Evolutionary conservation across 1,140 invertebrate species (phyloP).

Genomic region (Apocrypta bakeri): DNA sequence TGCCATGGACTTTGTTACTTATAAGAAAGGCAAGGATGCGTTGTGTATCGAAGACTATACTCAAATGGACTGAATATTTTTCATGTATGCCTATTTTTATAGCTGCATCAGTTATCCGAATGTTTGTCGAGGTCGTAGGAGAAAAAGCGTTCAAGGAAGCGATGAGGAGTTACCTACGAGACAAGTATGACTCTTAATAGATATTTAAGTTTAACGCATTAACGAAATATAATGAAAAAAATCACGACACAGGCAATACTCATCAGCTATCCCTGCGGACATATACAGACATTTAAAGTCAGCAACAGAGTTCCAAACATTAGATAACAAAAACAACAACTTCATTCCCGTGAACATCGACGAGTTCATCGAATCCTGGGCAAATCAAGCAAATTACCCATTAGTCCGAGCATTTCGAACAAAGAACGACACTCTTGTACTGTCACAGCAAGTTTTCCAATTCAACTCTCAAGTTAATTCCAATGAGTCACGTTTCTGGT

Average conservation of each 20-base stretch:
- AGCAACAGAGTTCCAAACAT: slow-evolving; percentile 58
- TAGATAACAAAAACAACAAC: too few species aligned
- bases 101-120: slow-evolving; percentile 83
- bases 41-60: not conserved
- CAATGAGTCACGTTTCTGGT: not conserved
- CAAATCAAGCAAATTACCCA: slow-evolving; percentile 81
- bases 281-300: slow-evolving; percentile 79
- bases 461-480: not conserved
- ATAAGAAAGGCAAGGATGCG: slow-evolving; percentile 77
- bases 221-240: not conserved
- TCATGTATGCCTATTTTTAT: slow-evolving; percentile 22
- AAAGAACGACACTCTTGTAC: not conserved
- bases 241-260: slow-evolving; percentile 37
- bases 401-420: slow-evolving; percentile 70
- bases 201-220: not conserved
- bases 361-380: slow-evolving; percentile 77
- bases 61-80: slow-evolving; percentile 3
- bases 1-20: slow-evolving; percentile 88
- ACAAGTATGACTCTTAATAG: slow-evolving; percentile 64
- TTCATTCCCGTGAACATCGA: not conserved
- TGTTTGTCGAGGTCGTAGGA: slow-evolving; percentile 83
- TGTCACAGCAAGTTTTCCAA: slow-evolving; percentile 23
- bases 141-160: slow-evolving; percentile 78
- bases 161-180: slow-evolving; percentile 76
- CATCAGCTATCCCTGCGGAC: slow-evolving; percentile 78